Conservation (phyloP, 2,797 vertebrate species). For the Pseudochirops corinnae region DNA sequence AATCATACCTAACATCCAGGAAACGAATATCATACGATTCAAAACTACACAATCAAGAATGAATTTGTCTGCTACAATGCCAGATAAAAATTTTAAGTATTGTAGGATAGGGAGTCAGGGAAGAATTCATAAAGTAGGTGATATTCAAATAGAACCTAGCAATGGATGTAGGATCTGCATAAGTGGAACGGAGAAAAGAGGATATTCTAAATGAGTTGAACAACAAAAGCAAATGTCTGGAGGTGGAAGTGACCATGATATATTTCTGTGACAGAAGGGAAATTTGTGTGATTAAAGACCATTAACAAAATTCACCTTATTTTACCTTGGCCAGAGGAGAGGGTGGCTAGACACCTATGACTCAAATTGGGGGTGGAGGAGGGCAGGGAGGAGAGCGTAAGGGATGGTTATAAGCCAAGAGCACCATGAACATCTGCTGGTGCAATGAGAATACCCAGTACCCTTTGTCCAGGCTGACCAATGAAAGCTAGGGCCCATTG, state of each 20-base stretch:
- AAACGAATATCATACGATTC: not conserved
- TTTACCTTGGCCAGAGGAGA: not conserved
- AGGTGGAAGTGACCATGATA: not conserved
- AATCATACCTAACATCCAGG: not conserved
- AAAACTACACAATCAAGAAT: not conserved
- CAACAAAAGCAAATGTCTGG: not conserved
- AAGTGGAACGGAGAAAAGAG: not conserved
- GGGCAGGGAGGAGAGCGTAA: not conserved
- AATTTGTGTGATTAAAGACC: not conserved
- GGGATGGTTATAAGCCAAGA: not conserved
- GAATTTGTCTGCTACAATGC: not conserved
- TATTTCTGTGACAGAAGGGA: not conserved
- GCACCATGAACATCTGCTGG: not conserved
- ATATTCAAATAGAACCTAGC: not conserved
- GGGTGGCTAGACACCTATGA: not conserved
- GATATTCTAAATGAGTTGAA: slow-evolving; percentile 33
- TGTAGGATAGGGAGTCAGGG: slow-evolving; percentile 45
- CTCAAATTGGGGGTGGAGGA: slow-evolving; percentile 1
- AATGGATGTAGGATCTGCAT: not conserved
- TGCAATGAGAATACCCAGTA: not conserved
- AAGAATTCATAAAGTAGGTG: slow-evolving; percentile 38
- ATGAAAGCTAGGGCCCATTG: not conserved
- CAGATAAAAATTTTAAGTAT: not conserved
- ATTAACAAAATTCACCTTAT: not conserved
- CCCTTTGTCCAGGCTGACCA: not conserved